A percentile compares a stretch with the other conserved stretches of the same genome.
Evolutionary conservation across 92 coral and sea anemone species (phyloP).

Genomic region (Epizoanthus ramosus): DNA sequence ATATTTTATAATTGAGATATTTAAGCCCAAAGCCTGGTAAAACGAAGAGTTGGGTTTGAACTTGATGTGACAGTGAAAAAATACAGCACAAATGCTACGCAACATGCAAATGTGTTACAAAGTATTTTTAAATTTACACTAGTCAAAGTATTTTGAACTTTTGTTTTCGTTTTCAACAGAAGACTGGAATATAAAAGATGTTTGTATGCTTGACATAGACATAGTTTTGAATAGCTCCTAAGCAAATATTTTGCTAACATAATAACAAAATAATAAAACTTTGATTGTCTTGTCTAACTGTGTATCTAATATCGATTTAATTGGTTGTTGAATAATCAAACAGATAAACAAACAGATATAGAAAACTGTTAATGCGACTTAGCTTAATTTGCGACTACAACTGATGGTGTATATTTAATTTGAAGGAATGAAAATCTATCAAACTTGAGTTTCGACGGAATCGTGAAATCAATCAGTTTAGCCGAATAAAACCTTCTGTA

Average conservation of each 20-base stretch:
- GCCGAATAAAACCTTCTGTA: too few species aligned
- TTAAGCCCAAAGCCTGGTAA: too few species aligned
- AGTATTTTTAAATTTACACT: too few species aligned
- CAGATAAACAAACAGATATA: slow-evolving; percentile 7
- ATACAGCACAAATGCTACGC: not conserved
- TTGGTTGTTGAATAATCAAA: slow-evolving; percentile 2
- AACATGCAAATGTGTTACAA: not conserved
- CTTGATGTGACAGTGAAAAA: too few species aligned
- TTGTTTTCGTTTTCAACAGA: not conserved
- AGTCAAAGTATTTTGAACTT: not conserved
- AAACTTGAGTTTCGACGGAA: too few species aligned
- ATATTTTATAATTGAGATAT: too few species aligned
- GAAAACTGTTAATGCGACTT: not conserved
- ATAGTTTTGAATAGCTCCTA: not conserved
- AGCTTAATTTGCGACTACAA: not conserved
- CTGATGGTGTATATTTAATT: too few species aligned
- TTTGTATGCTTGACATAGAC: not conserved
- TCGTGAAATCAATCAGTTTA: too few species aligned
- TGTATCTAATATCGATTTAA: not conserved
- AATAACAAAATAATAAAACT: not conserved
- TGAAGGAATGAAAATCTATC: too few species aligned
- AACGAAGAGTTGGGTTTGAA: too few species aligned
- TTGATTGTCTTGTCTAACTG: slow-evolving; percentile 7
- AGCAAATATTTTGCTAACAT: slow-evolving; percentile 16
- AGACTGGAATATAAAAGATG: not conserved